Evolutionary conservation across 2,888 invertebrate genomes (phyloP).

Genomic region (Acanthosepion esculentum): DNA sequence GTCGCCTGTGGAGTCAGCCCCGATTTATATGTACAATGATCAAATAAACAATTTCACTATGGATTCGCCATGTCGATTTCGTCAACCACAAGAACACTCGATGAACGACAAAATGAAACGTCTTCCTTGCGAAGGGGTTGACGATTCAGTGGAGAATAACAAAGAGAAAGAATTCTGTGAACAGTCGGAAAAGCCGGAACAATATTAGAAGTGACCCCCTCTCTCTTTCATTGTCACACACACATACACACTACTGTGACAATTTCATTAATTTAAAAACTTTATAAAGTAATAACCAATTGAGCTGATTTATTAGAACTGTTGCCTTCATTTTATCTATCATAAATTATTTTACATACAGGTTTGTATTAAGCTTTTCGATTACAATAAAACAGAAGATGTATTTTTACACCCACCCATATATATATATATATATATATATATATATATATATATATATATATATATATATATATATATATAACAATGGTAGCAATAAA

Average conservation of each 20-base stretch:
- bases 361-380: too few species aligned
- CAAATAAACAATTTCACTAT: neutral
- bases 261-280: too few species aligned
- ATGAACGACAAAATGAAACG: conserved; percentile 24
- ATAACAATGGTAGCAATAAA: too few species aligned
- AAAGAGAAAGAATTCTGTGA: neutral
- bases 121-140: conserved; percentile 34
- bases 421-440: too few species aligned
- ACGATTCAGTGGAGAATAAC: neutral
- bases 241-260: neutral
- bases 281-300: too few species aligned
- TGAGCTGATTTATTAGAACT: too few species aligned
- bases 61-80: neutral
- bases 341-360: too few species aligned
- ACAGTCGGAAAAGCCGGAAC: neutral
- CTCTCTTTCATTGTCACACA: neutral
- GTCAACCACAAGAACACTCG: neutral
- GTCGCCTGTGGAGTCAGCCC: neutral
- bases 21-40: neutral
- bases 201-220: neutral
- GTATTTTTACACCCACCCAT: too few species aligned
- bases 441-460: too few species aligned
- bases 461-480: too few species aligned
- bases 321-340: too few species aligned
- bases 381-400: too few species aligned